These are phyloP conservation scores for Ceratosolen solmsi DNA, from an alignment of 1,140 invertebrate genomes.

Conservation along the genomic window DNA sequence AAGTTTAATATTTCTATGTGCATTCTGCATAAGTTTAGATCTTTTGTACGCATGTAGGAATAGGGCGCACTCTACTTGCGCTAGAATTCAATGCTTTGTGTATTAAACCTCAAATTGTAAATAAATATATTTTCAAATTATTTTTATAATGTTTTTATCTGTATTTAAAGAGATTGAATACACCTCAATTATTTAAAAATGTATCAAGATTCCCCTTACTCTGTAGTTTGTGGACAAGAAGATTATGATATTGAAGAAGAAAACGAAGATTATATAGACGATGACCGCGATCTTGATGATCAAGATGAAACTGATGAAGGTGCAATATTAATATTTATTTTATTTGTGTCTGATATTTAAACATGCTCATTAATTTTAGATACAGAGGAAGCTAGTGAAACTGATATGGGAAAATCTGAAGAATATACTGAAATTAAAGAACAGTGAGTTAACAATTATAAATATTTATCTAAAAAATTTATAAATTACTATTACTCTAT, in stretches of 20 bases:
- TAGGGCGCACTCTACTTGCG: too few species aligned
- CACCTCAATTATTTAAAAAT: too few species aligned
- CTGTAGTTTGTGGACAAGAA: constrained; percentile 66
- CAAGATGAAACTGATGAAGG: constrained; percentile 75
- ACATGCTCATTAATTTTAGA: constrained; percentile 76
- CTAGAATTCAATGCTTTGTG: too few species aligned
- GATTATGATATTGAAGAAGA: constrained; percentile 74
- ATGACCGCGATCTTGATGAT: constrained; percentile 69
- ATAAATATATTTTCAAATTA: too few species aligned
- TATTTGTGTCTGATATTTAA: not conserved
- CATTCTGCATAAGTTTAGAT: too few species aligned
- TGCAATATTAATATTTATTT: constrained; percentile 44
- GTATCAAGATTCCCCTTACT: constrained; percentile 58
- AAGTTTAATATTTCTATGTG: too few species aligned
- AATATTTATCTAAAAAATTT: not conserved
- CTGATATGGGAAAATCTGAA: constrained; percentile 87
- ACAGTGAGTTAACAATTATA: constrained; percentile 79
- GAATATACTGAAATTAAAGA: constrained; percentile 91
- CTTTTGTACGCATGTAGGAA: too few species aligned
- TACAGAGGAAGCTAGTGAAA: constrained; percentile 92
- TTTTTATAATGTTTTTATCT: too few species aligned
- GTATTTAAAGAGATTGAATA: too few species aligned
- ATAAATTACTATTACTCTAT: too few species aligned
- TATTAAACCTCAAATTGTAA: too few species aligned
- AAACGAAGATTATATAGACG: constrained; percentile 71